These are phyloP conservation scores for Cyclina sinensis DNA, from an alignment of 1,140 invertebrate genomes.

Conservation along the genomic window DNA sequence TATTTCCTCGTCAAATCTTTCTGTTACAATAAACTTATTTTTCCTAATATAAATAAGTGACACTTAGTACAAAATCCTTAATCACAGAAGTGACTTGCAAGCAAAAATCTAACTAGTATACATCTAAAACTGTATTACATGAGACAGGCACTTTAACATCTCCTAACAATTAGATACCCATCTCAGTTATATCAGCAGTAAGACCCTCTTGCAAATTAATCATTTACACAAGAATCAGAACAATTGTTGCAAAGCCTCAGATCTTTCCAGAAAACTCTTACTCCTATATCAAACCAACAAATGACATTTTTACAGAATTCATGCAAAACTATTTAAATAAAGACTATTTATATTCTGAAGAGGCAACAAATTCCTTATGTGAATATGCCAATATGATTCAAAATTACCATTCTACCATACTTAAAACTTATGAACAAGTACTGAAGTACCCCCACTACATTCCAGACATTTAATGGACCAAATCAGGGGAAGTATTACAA, in stretches of 20 bases:
- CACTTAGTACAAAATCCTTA: too few species aligned
- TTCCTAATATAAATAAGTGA: too few species aligned
- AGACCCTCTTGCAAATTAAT: slow-evolving; percentile 21
- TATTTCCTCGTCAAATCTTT: too few species aligned
- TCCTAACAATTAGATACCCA: slow-evolving; percentile 39
- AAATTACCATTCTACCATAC: background rate
- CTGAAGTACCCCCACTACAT: too few species aligned
- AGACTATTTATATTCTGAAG: background rate
- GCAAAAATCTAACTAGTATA: too few species aligned
- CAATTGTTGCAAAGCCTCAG: background rate
- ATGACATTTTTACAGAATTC: background rate
- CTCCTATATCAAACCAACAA: background rate
- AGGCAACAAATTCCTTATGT: background rate
- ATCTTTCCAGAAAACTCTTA: slow-evolving; percentile 13
- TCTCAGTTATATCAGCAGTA: background rate
- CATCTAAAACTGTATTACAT: too few species aligned
- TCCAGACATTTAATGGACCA: too few species aligned
- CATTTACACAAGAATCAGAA: slow-evolving; percentile 20
- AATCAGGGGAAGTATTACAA: too few species aligned
- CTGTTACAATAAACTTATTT: too few species aligned
- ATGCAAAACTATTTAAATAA: slow-evolving; percentile 19
- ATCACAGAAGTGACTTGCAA: too few species aligned
- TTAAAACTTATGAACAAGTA: background rate
- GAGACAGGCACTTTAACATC: slow-evolving; percentile 16
- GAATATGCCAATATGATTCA: background rate